These are phyloP conservation scores for Daboia siamensis DNA, from an alignment of 2,113 vertebrate genomes.

Conservation along the genomic window DNA sequence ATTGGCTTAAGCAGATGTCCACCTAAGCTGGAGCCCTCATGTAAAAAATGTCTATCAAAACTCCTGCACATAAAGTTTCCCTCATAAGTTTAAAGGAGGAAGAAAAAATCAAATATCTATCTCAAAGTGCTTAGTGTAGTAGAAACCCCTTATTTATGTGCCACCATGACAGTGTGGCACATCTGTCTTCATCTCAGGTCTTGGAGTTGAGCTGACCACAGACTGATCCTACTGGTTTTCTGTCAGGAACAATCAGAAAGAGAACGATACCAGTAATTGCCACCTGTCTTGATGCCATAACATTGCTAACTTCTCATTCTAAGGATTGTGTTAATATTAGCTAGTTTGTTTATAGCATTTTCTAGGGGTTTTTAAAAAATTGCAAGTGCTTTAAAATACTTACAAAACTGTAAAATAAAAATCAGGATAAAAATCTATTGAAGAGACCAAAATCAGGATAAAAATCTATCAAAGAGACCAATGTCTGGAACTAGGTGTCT, in stretches of 20 bases:
- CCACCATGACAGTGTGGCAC: background rate
- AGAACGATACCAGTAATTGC: background rate
- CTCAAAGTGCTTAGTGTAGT: background rate
- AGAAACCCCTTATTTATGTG: background rate
- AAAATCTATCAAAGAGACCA: background rate
- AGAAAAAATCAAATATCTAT: background rate
- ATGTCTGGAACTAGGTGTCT: background rate
- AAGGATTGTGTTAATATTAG: background rate
- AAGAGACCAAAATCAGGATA: background rate
- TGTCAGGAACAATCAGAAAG: background rate
- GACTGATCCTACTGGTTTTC: background rate
- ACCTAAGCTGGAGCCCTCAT: background rate
- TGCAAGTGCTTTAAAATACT: background rate
- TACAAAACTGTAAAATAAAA: background rate
- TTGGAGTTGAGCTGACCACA: background rate
- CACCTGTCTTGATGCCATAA: background rate
- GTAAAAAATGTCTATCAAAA: background rate
- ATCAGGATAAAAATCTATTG: too few relatives aligned
- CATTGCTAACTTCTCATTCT: background rate
- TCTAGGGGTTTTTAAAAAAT: background rate
- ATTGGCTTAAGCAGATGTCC: background rate
- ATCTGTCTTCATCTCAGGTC: background rate
- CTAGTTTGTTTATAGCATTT: background rate
- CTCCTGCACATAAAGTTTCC: background rate
- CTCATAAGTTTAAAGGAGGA: background rate